Evolutionary conservation across 2,888 invertebrate genomes (phyloP).

Genomic region (Drosophila hawaiiensis): DNA sequence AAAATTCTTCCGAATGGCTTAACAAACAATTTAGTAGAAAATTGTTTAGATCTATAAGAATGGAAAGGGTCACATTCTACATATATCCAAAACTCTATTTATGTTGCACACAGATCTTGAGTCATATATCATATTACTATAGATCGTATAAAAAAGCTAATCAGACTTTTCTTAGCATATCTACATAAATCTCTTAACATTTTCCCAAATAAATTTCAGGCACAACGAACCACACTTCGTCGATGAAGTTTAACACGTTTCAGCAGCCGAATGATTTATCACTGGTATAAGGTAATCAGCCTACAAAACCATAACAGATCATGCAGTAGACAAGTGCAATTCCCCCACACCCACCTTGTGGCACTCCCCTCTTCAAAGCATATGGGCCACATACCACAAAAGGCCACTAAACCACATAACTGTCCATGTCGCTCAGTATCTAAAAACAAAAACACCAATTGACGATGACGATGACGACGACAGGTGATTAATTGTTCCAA

Average conservation of each 20-base stretch:
- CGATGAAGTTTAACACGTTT: conserved; percentile 63
- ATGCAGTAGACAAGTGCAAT: conserved; percentile 55
- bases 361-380: conserved; percentile 40
- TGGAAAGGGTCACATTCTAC: not conserved
- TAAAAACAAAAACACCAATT: conserved; percentile 58
- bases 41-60: not conserved
- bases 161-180: not conserved
- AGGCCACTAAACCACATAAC: conserved; percentile 78
- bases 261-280: conserved; percentile 73
- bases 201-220: conserved; percentile 29
- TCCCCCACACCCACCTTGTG: conserved; percentile 5
- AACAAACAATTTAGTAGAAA: not conserved
- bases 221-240: conserved; percentile 31
- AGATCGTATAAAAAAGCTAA: not conserved
- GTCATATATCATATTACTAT: not conserved
- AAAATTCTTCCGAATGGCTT: conserved; percentile 17
- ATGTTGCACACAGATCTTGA: not conserved
- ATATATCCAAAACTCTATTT: not conserved
- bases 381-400: conserved; percentile 63
- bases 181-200: conserved; percentile 26
- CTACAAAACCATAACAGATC: conserved; percentile 63
- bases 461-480: conserved; percentile 64
- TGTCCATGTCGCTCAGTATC: conserved; percentile 54
- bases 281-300: conserved; percentile 63
- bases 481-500: conserved; percentile 82